A percentile compares a stretch with the other conserved stretches of the same genome.
phyloP scores from a whole-genome alignment of 2,113 vertebrate genomes.

The Ptilorrhoa leucosticta region DNA sequence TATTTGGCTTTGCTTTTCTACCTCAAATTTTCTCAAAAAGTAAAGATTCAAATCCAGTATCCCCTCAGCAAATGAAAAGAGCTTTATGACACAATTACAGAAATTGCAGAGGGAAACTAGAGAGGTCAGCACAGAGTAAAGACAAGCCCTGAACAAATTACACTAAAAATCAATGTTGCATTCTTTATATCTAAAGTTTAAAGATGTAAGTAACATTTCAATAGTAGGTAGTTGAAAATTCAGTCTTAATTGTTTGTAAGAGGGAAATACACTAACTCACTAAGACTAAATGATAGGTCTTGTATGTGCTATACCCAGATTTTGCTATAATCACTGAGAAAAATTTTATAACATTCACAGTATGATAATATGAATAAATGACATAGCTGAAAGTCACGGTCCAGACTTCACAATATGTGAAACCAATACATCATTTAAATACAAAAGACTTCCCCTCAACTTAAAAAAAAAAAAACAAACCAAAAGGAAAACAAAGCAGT shows the following conservation, averaged over 20 bases:
- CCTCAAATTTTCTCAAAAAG: not conserved
- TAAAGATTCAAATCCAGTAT: not conserved
- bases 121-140: slow-evolving; percentile 18
- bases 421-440: not conserved
- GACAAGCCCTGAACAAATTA: not conserved
- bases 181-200: not conserved
- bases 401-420: not conserved
- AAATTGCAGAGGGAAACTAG: slow-evolving; percentile 6
- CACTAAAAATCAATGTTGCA: not conserved
- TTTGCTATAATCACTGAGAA: not conserved
- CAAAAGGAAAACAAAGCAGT: not conserved
- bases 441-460: not conserved
- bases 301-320: not conserved
- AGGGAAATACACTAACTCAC: not conserved
- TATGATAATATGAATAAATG: not conserved
- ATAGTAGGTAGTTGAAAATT: not conserved
- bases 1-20: not conserved
- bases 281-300: not conserved
- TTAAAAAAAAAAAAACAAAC: not conserved
- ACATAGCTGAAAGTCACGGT: not conserved
- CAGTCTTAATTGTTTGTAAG: not conserved
- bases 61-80: not conserved
- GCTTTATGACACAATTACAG: not conserved
- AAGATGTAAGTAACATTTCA: not conserved
- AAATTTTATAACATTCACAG: not conserved